A percentile compares a stretch with the other conserved stretches of the same genome.
These are phyloP conservation scores for Leptarthrus brevirostris DNA, from an alignment of 2,888 invertebrate species.

Conservation along the genomic window DNA sequence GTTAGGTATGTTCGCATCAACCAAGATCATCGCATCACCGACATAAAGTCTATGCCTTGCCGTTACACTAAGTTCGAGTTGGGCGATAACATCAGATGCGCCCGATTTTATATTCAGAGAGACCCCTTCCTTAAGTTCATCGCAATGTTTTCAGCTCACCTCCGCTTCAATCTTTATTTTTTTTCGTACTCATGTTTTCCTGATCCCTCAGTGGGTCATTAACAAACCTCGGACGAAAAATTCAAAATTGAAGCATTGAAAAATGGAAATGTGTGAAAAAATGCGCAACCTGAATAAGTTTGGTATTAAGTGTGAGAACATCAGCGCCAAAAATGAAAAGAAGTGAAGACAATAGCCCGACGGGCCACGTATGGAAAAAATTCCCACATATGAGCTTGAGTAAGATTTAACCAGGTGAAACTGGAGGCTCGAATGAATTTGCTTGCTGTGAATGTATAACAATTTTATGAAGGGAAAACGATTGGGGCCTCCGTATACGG, in stretches of 20 bases:
- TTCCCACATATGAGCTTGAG: slow-evolving; percentile 54
- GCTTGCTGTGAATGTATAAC: too few relatives aligned
- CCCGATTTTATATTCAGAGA: not conserved
- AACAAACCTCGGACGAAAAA: slow-evolving; percentile 47
- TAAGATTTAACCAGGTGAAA: too few relatives aligned
- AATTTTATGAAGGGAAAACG: too few relatives aligned
- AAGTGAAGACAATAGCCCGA: slow-evolving; percentile 2
- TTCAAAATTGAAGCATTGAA: slow-evolving; percentile 47
- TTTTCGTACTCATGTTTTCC: too few relatives aligned
- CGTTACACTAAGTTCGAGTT: slow-evolving; percentile 18
- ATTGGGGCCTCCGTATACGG: too few relatives aligned
- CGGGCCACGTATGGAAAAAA: slow-evolving; percentile 25
- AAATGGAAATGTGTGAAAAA: slow-evolving; percentile 49
- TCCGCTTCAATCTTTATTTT: not conserved
- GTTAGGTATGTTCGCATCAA: slow-evolving; percentile 9
- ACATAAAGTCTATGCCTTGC: not conserved
- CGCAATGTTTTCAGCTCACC: slow-evolving; percentile 3
- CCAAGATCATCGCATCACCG: not conserved
- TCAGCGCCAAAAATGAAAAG: slow-evolving; percentile 38
- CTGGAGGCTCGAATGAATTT: not conserved
- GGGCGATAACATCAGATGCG: slow-evolving; percentile 38
- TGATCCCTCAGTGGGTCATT: slow-evolving; percentile 53
- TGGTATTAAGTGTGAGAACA: slow-evolving; percentile 53
- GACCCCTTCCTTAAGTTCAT: slow-evolving; percentile 3
- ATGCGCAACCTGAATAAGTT: slow-evolving; percentile 35